Conservation (phyloP, 2,888 invertebrate genomes). For the Drosophila affinis region DNA sequence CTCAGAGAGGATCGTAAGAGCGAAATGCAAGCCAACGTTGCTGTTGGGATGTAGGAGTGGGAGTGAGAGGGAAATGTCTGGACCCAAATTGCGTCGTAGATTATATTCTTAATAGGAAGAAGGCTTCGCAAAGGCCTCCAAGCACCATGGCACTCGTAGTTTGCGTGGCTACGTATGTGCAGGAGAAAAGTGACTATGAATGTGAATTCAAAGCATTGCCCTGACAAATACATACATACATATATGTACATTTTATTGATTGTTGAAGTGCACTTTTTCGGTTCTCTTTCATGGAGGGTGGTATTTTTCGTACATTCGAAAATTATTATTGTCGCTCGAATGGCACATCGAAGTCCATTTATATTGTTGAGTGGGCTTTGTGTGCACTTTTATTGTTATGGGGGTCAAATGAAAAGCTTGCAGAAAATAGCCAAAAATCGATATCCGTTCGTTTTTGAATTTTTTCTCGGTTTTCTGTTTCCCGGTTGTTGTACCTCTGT, state of each 20-base stretch:
- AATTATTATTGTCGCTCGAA: conserved; percentile 33
- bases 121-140: neutral
- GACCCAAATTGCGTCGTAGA: neutral
- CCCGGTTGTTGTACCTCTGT: conserved; percentile 21
- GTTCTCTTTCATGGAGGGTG: conserved; percentile 1
- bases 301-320: neutral
- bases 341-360: conserved; percentile 30
- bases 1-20: no score
- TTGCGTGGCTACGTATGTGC: neutral
- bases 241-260: neutral
- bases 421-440: conserved; percentile 58
- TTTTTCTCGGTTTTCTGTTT: conserved; percentile 25
- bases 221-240: conserved; percentile 27
- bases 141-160: neutral
- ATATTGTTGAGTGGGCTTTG: conserved; percentile 18
- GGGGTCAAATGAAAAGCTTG: conserved; percentile 15
- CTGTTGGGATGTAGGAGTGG: no score
- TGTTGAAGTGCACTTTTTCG: neutral
- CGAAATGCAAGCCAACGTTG: no score
- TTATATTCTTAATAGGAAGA: neutral
- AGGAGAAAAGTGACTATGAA: neutral
- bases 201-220: conserved; percentile 25
- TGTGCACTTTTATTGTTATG: neutral
- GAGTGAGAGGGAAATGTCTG: no score
- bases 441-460: conserved; percentile 57